phyloP scores from a whole-genome alignment of 2,113 vertebrate species.

The Felis catus region DNA sequence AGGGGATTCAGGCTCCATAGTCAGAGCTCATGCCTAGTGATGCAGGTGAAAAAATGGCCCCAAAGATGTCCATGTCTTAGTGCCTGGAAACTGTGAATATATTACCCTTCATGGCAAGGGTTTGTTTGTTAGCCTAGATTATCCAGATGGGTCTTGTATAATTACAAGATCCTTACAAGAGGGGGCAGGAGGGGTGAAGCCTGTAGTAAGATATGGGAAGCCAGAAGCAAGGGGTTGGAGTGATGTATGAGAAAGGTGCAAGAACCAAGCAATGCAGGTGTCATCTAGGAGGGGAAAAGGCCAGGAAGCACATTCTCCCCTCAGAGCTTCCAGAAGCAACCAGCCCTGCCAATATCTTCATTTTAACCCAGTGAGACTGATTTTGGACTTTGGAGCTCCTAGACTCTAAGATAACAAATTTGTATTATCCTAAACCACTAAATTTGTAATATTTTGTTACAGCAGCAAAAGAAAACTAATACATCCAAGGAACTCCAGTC shows the following conservation, averaged over 20 bases:
- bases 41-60: neutral
- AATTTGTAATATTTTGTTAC: neutral
- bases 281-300: neutral
- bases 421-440: neutral
- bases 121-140: neutral
- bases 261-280: too few relatives aligned
- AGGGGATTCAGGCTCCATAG: accelerated
- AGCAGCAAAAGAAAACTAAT: neutral
- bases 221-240: neutral
- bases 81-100: neutral
- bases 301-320: neutral
- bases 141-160: too few relatives aligned
- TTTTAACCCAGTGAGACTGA: neutral
- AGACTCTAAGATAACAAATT: neutral
- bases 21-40: neutral
- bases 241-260: neutral
- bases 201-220: neutral
- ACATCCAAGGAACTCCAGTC: neutral
- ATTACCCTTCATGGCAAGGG: neutral
- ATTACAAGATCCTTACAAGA: neutral
- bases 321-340: neutral
- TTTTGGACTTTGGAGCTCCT: neutral
- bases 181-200: neutral
- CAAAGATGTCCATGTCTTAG: neutral
- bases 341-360: neutral